Evolutionary conservation across 2,888 invertebrate genomes (phyloP), one percentile per base, ranked within the genome.

Genomic region (Myathropa florea): DNA sequence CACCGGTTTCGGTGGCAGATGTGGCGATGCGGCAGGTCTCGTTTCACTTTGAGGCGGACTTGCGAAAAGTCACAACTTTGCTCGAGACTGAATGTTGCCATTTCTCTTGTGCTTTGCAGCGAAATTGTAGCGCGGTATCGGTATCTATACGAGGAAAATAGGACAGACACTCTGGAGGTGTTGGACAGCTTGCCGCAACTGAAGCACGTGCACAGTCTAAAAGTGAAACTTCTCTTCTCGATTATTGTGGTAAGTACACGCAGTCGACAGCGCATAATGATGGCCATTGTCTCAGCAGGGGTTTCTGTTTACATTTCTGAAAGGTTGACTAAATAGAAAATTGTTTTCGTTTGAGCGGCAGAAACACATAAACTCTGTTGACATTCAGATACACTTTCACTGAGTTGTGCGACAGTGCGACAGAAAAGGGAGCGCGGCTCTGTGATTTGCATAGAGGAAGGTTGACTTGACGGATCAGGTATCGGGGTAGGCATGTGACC

Each of bases 151-250:
- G 95, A 96, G 68, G 96, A 96, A 89, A 96, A 96, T 36, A 95
- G 98, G 77, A 95, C 97, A 79, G 96, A 97, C 90, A 96, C 97
- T 0, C 93, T 98, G 89, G 97, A 98, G 89, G 97, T 98, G 10
- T 93, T 99, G 83, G 96, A 97, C 89, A 94, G 95, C 33, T 93
- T 98, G 81, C 95, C 96, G 10, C 96, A 97, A 88, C 94, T 99
- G 77, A 94, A 95, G 75, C 96, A 97, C 88, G 96, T 97, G 14
- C 96, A 97, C 82, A 97, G 97, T 90, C 94, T 99, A 88, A 98
- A 99, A 93, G 96, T 96, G 90, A 99, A 98, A 94, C 97, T 99
- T 89, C 95, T 99, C 88, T 98, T 98, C 93, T 98, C 98, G 81
- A 97, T 98, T 80, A 96, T 98, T 89, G 98, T 98, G 93, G 98